These are phyloP conservation scores for Maniola hyperantus DNA, from an alignment of 2,888 invertebrate species.

Conservation along the genomic window DNA sequence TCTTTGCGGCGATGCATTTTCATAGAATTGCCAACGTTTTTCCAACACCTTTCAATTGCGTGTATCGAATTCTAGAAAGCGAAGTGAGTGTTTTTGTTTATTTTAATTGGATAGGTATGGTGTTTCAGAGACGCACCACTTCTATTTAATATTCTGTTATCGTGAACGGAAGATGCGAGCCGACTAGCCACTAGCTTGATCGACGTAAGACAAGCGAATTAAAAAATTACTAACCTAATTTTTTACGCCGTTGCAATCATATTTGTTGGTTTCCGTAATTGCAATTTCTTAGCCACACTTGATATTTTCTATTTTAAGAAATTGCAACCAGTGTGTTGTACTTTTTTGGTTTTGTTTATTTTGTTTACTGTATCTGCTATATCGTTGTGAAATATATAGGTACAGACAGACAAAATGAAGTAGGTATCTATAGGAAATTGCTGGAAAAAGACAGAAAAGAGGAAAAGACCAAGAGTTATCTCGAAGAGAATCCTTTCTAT, in stretches of 20 bases:
- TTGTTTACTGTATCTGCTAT: conserved; percentile 1
- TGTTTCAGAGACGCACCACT: conserved; percentile 40
- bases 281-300: conserved; percentile 29
- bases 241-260: conserved; percentile 36
- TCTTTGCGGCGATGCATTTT: conserved; percentile 77
- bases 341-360: conserved; percentile 14
- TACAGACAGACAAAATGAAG: too few species aligned
- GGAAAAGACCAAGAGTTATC: too few species aligned
- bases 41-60: conserved; percentile 80
- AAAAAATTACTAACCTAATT: conserved; percentile 36
- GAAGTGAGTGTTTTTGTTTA: conserved; percentile 49
- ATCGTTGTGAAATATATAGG: background rate
- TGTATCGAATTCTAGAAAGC: conserved; percentile 80
- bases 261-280: conserved; percentile 34
- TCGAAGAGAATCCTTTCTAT: too few species aligned
- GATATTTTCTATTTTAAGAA: conserved; percentile 17
- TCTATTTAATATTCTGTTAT: conserved; percentile 34
- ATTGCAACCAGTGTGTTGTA: conserved; percentile 1
- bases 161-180: conserved; percentile 36
- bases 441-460: too few species aligned
- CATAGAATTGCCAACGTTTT: conserved; percentile 79
- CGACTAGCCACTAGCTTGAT: conserved; percentile 28
- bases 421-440: too few species aligned
- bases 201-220: conserved; percentile 38
- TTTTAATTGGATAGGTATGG: conserved; percentile 46